Percentiles rank a stretch among this genome's conserved stretches.
These are phyloP conservation scores for Zhengitettix transpicula DNA, from an alignment of 2,888 invertebrate genomes.

Conservation along the genomic window DNA sequence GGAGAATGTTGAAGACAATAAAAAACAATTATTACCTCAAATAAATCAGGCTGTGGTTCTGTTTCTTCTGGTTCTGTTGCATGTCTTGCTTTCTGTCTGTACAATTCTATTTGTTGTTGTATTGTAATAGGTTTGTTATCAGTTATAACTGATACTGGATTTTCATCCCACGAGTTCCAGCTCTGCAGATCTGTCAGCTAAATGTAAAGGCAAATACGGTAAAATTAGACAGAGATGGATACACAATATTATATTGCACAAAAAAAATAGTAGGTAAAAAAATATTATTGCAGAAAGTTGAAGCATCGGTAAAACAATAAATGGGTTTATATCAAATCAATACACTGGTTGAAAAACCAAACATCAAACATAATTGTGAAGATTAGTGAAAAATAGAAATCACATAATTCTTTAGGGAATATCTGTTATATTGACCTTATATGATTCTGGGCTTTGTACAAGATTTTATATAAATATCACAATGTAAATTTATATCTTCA, in stretches of 20 bases:
- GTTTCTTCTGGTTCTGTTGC: slow-evolving; percentile 20
- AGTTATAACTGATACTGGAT: slow-evolving; percentile 22
- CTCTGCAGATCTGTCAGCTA: slow-evolving; percentile 24
- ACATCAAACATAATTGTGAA: no score
- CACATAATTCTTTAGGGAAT: no score
- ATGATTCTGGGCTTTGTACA: no score
- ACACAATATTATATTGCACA: not conserved
- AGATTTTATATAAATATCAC: no score
- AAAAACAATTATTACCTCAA: slow-evolving; percentile 27
- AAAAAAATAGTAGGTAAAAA: no score
- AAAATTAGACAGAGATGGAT: not conserved
- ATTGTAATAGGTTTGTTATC: slow-evolving; percentile 26
- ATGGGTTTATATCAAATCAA: no score
- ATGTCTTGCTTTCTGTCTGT: slow-evolving; percentile 32
- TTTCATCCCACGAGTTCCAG: slow-evolving; percentile 47
- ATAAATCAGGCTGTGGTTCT: slow-evolving; percentile 35
- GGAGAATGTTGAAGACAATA: not conserved
- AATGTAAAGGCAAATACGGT: slow-evolving; percentile 10
- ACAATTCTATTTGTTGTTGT: slow-evolving; percentile 46
- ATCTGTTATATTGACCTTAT: no score
- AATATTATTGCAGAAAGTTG: no score
- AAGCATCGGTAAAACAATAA: no score
- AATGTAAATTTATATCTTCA: no score
- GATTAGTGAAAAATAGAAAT: not conserved
- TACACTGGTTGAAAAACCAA: no score